These are phyloP conservation scores for Heliconius himera DNA, from an alignment of 1,140 invertebrate species.

Conservation along the genomic window DNA sequence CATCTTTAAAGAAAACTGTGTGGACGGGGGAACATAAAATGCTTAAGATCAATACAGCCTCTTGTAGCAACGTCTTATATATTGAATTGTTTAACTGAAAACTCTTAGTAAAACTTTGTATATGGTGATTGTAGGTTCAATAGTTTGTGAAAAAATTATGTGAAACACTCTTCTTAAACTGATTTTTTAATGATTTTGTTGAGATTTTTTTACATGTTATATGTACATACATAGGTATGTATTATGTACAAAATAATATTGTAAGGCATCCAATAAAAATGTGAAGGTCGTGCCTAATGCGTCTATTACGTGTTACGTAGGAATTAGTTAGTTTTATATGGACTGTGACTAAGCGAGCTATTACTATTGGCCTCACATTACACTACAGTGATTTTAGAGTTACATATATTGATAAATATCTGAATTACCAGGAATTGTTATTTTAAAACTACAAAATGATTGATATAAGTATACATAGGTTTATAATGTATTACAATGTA, in stretches of 20 bases:
- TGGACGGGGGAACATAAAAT: conserved; percentile 5
- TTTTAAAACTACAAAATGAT: neutral
- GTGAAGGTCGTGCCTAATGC: conserved; percentile 23
- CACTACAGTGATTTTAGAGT: neutral
- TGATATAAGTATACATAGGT: neutral
- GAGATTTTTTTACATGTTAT: too few relatives aligned
- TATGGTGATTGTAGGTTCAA: too few relatives aligned
- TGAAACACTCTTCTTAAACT: too few relatives aligned
- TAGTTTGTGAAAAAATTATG: too few relatives aligned
- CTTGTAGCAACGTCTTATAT: neutral
- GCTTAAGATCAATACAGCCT: conserved; percentile 16
- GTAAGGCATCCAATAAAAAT: conserved; percentile 1
- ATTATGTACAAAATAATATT: neutral
- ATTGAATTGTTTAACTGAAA: neutral
- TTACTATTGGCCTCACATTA: neutral
- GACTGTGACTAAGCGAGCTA: conserved; percentile 1
- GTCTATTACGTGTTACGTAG: conserved; percentile 25
- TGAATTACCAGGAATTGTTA: neutral
- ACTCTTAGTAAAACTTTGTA: too few relatives aligned
- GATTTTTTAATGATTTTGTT: too few relatives aligned
- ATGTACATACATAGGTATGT: neutral
- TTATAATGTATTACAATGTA: too few relatives aligned
- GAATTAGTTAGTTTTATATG: conserved; percentile 12
- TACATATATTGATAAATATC: neutral
- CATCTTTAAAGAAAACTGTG: neutral